Percentiles rank a stretch among this genome's conserved stretches.
phyloP scores from a whole-genome alignment of 2,113 vertebrate species.

The Camarhynchus parvulus region DNA sequence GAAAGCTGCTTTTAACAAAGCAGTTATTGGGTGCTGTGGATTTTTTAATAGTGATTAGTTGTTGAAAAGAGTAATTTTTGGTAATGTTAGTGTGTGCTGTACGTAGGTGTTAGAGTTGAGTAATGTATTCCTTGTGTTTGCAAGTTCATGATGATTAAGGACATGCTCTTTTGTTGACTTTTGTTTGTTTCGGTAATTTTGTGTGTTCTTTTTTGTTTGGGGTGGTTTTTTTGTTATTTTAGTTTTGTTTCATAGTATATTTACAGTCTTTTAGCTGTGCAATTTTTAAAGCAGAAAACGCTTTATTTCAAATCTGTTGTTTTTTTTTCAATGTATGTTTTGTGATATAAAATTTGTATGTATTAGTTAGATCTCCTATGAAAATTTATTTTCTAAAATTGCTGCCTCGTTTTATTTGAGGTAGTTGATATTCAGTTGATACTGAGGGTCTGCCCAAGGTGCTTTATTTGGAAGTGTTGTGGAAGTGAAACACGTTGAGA shows the following conservation, averaged over 20 bases:
- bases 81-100: neutral
- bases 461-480: neutral
- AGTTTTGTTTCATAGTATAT: neutral
- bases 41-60: neutral
- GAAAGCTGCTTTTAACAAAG: neutral
- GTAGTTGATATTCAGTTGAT: neutral
- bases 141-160: neutral
- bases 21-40: neutral
- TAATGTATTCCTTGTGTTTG: neutral
- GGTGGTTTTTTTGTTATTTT: neutral
- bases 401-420: neutral
- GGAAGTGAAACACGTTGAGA: neutral
- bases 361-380: neutral
- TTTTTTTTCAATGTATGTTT: accelerated
- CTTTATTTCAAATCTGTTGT: neutral
- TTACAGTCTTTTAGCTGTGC: neutral
- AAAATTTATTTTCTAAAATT: neutral
- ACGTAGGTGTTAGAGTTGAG: neutral
- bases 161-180: neutral
- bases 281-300: neutral
- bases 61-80: neutral
- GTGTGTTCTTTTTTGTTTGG: neutral
- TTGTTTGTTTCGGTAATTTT: neutral
- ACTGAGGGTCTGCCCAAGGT: neutral
- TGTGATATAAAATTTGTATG: neutral